phyloP scores from a whole-genome alignment of 2,888 invertebrate genomes.

The Gortyna flavago region DNA sequence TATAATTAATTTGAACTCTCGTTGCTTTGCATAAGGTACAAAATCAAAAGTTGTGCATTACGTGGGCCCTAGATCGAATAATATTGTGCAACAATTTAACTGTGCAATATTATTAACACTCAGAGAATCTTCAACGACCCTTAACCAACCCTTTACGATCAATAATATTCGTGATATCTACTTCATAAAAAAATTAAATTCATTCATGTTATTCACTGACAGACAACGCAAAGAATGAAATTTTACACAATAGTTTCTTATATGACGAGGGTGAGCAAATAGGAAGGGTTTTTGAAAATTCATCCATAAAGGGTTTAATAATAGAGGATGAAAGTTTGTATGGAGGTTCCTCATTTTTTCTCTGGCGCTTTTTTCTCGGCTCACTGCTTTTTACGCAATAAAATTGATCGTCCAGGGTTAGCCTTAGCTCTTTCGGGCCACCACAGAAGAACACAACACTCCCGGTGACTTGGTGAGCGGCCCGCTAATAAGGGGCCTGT shows the following conservation, averaged over 20 bases:
- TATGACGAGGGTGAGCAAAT: neutral
- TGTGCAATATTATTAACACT: neutral
- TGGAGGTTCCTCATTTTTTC: neutral
- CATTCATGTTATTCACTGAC: neutral
- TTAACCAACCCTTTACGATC: neutral
- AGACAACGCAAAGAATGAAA: neutral
- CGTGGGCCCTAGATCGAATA: neutral
- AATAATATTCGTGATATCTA: neutral
- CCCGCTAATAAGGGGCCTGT: too few relatives aligned
- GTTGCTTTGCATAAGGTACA: neutral
- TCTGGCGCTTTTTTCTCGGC: too few relatives aligned
- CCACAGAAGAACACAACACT: neutral
- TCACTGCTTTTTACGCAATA: neutral
- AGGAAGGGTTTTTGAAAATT: neutral
- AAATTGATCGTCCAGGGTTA: neutral
- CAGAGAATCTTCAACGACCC: too few relatives aligned
- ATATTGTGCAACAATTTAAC: neutral
- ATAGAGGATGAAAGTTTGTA: neutral
- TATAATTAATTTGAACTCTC: neutral
- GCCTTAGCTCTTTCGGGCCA: neutral
- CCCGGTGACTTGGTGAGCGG: neutral
- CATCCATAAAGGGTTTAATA: neutral
- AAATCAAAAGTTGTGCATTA: neutral
- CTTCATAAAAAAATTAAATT: neutral
- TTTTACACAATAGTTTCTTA: neutral